Percentiles rank a stretch among this genome's conserved stretches.
These are phyloP conservation scores for Chiloscyllium punctatum DNA, from an alignment of 2,797 vertebrate genomes.

Conservation along the genomic window DNA sequence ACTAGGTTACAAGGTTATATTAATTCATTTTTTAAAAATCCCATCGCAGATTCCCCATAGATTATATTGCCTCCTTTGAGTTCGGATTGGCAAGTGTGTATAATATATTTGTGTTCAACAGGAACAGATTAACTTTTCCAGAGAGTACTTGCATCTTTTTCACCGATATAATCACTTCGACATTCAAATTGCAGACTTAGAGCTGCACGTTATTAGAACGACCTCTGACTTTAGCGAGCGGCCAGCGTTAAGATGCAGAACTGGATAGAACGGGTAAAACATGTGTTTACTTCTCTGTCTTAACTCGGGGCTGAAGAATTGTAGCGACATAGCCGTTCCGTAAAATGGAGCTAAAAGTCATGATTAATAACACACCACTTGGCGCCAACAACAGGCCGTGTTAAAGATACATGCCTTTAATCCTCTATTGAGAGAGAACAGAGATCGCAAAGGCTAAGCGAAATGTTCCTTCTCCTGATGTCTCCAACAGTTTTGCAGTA, in stretches of 20 bases:
- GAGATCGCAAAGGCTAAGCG: constrained; percentile 45
- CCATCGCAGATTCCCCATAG: not conserved
- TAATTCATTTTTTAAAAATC: not conserved
- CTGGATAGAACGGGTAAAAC: not conserved
- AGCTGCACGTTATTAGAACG: not conserved
- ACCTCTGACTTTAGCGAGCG: not conserved
- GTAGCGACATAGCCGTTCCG: not conserved
- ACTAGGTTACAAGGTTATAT: not conserved
- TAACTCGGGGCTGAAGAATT: not conserved
- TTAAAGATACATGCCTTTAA: constrained; percentile 48
- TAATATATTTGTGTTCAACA: constrained; percentile 18
- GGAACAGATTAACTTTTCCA: not conserved
- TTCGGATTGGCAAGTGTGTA: not conserved
- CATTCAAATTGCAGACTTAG: not conserved
- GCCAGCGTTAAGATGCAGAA: not conserved
- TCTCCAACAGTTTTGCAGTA: constrained; percentile 30
- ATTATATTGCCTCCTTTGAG: not conserved
- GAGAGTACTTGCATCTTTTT: not conserved
- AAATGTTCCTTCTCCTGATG: constrained; percentile 23
- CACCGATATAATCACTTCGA: not conserved
- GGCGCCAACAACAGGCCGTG: constrained; percentile 53
- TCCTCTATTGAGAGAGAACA: constrained; percentile 50
- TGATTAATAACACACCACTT: constrained; percentile 59
- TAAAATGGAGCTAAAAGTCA: constrained; percentile 41
- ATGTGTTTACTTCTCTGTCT: constrained; percentile 13